A percentile compares a stretch with the other conserved stretches of the same genome.
Conservation (phyloP, 2,113 vertebrate species). For the Campylomormyrus numenius region DNA sequence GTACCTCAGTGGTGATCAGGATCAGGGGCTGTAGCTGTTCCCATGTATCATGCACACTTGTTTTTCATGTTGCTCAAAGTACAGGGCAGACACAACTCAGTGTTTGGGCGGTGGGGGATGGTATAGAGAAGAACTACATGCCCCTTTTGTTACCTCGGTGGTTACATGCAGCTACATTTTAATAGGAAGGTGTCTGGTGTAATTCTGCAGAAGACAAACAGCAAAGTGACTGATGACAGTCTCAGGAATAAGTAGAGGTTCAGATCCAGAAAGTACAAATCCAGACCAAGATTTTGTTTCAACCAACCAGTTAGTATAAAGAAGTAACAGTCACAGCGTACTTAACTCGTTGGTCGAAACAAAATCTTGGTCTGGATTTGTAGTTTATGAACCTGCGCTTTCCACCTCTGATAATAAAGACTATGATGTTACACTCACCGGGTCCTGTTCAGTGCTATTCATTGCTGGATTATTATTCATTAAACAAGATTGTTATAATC, state of each 20-base stretch:
- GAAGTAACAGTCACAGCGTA: no score
- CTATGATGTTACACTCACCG: not conserved
- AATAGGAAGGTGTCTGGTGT: not conserved
- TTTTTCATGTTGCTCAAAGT: not conserved
- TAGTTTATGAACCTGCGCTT: not conserved
- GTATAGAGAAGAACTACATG: not conserved
- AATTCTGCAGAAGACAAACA: not conserved
- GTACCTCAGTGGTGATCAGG: not conserved
- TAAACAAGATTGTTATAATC: not conserved
- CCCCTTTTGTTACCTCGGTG: not conserved
- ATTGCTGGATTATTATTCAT: not conserved
- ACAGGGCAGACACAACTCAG: not conserved
- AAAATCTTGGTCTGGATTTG: not conserved
- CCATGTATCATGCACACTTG: not conserved
- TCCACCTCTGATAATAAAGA: not conserved
- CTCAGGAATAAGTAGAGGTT: not conserved
- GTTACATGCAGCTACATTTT: not conserved
- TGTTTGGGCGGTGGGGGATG: not conserved
- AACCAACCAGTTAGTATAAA: not conserved
- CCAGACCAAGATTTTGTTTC: not conserved
- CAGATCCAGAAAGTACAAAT: not conserved
- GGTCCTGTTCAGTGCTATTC: not conserved
- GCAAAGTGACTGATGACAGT: not conserved
- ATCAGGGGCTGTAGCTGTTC: not conserved
- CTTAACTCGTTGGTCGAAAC: not conserved